A percentile compares a stretch with the other conserved stretches of the same genome.
These are phyloP conservation scores for Drosophila parabipectinata DNA, from an alignment of 1,140 invertebrate genomes.

Conservation along the genomic window DNA sequence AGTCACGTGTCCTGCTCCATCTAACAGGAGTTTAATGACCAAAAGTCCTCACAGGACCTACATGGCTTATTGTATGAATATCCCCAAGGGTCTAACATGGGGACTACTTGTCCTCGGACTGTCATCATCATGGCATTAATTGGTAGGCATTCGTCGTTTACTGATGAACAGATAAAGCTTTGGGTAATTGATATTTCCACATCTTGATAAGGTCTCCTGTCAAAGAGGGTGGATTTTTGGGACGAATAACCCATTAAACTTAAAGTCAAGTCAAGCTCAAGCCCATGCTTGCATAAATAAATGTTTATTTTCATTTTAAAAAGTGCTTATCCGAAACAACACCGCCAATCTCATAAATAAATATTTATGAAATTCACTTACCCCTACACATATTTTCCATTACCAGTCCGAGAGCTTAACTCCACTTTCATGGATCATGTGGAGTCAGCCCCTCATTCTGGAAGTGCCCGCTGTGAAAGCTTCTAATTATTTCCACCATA, in stretches of 20 bases:
- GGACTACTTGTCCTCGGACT: slow-evolving; percentile 25
- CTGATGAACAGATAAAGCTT: slow-evolving; percentile 46
- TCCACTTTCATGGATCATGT: slow-evolving; percentile 57
- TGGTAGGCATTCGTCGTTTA: slow-evolving; percentile 50
- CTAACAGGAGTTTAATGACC: slow-evolving; percentile 34
- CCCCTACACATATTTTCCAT: slow-evolving; percentile 40
- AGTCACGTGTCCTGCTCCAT: slow-evolving; percentile 55
- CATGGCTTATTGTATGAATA: neutral
- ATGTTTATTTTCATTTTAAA: slow-evolving; percentile 1
- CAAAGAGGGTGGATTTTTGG: slow-evolving; percentile 21
- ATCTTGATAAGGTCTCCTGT: slow-evolving; percentile 36
- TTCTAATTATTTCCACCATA: slow-evolving; percentile 76
- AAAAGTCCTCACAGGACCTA: slow-evolving; percentile 22
- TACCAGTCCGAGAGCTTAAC: slow-evolving; percentile 26
- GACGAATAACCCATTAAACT: neutral
- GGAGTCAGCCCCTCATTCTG: slow-evolving; percentile 14
- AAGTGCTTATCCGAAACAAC: neutral
- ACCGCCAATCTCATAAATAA: slow-evolving; percentile 28
- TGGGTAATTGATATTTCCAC: slow-evolving; percentile 49
- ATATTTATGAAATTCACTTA: slow-evolving; percentile 20
- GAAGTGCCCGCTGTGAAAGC: slow-evolving; percentile 42
- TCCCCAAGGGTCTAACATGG: slow-evolving; percentile 18
- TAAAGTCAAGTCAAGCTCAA: neutral
- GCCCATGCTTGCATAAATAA: slow-evolving; percentile 2
- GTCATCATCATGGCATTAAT: slow-evolving; percentile 39